Evolutionary conservation across 2,888 invertebrate genomes (phyloP).

Genomic region (Diarsia brunnea): DNA sequence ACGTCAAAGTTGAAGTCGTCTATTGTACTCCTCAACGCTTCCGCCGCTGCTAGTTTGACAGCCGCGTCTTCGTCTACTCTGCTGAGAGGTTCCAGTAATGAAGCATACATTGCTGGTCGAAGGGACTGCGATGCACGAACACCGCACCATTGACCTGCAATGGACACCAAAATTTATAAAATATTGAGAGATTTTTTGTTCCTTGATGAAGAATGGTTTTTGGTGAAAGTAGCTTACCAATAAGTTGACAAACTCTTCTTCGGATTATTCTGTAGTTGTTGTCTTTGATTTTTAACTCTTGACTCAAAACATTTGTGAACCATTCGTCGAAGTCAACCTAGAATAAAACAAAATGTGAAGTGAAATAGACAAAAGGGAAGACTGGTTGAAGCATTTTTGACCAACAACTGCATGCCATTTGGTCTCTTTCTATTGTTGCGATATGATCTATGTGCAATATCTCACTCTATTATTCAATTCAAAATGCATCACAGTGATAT

Average conservation of each 20-base stretch:
- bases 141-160: slow-evolving; percentile 92
- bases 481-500: neutral
- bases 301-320: slow-evolving; percentile 95
- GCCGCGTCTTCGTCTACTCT: slow-evolving; percentile 95
- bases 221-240: slow-evolving; percentile 88
- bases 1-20: slow-evolving; percentile 98
- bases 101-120: slow-evolving; percentile 95
- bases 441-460: too few relatives aligned
- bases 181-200: too few relatives aligned
- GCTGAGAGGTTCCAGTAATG: slow-evolving; percentile 93
- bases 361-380: neutral
- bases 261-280: slow-evolving; percentile 96
- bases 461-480: neutral
- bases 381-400: neutral
- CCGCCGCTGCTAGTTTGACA: slow-evolving; percentile 96
- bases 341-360: slow-evolving; percentile 44
- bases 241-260: slow-evolving; percentile 95
- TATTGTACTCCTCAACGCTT: slow-evolving; percentile 95
- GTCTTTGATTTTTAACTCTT: slow-evolving; percentile 95
- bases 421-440: too few relatives aligned
- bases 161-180: neutral
- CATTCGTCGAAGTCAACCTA: slow-evolving; percentile 98
- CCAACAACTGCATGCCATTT: neutral
- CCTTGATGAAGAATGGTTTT: neutral
- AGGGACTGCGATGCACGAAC: slow-evolving; percentile 95